Conservation (phyloP, 1,140 invertebrate genomes). For the Drosophila azteca region DNA sequence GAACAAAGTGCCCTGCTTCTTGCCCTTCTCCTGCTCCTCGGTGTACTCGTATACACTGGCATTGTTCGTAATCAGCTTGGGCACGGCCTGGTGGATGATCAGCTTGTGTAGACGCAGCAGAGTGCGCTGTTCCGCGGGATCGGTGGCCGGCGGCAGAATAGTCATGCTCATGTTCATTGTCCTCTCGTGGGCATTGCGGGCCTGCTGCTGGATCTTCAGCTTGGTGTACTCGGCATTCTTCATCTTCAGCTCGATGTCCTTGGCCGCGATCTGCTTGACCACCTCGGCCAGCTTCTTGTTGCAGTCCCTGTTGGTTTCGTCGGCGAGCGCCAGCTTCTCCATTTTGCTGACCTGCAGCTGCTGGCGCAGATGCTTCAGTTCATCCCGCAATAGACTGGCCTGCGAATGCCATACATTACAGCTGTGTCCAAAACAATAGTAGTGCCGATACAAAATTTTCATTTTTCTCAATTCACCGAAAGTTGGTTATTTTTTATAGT, state of each 20-base stretch:
- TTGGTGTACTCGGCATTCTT: slow-evolving; percentile 46
- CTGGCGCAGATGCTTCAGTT: slow-evolving; percentile 67
- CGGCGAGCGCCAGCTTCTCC: slow-evolving; percentile 63
- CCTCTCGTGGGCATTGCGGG: slow-evolving; percentile 8
- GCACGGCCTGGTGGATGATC: slow-evolving; percentile 24
- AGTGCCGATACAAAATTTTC: too few species aligned
- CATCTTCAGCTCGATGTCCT: slow-evolving; percentile 63
- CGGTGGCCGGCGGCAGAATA: not conserved
- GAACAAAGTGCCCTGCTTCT: slow-evolving; percentile 57
- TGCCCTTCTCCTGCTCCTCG: slow-evolving; percentile 6
- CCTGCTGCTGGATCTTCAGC: slow-evolving; percentile 40
- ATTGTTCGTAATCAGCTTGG: not conserved
- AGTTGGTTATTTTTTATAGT: too few species aligned
- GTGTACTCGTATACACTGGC: slow-evolving; percentile 23
- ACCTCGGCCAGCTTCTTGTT: slow-evolving; percentile 62
- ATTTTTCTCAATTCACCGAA: too few species aligned
- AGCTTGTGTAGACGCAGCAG: slow-evolving; percentile 45
- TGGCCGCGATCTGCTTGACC: slow-evolving; percentile 57
- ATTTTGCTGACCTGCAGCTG: slow-evolving; percentile 69
- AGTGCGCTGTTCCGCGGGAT: slow-evolving; percentile 16
- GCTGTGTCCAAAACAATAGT: too few species aligned
- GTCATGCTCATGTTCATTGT: slow-evolving; percentile 21
- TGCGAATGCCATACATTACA: slow-evolving; percentile 18
- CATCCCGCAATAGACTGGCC: slow-evolving; percentile 69
- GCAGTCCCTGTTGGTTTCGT: slow-evolving; percentile 57